Base-by-base conservation (phyloP, 2,113 vertebrate species). In the Myotis lucifugus region DNA sequence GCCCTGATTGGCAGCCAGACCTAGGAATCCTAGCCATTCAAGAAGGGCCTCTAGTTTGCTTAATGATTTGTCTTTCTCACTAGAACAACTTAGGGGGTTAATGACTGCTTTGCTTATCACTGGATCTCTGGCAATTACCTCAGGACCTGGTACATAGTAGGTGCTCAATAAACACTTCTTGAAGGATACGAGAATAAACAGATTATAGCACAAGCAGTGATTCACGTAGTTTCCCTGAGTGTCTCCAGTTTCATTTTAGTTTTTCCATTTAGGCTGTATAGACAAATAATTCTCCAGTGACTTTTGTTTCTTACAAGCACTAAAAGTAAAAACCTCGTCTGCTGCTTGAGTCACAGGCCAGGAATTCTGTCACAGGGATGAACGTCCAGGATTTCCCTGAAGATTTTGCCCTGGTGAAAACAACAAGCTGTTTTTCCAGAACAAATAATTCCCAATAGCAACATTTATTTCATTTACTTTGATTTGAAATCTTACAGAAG, bases 401-500 rank as follows among this genome's bases (percentile, higher is more conserved):
- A 93, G 84, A 83, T 19, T 94, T 72, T 83, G 77, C 11, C 10
- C 23, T 82, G 52, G 64, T 59, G 27, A 85, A 95, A 94, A 52
- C 4, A 92, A 73, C 18, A 87, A 77, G 1, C 0, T 34, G 5
- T 88, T 94, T 92, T 0, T 50, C 29, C 77, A 40, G 27, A 85
- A 17, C 66, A 95, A 92, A 94, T 83, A 85, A 95, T 86, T 59
- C 29, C 54, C 93, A 93, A 90, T 8, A 89, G 52, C 66, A 61
- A 34, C 19, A 70, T 88, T 84, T 73, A 91, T 91, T 84, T 17
- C 18, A 67, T 88, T 89, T 88, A 32, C 77, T 82, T 85, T 6
- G 64, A 10, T 52, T 40, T 89, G 73, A 92, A 72, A 25, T 25
- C 88, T 81, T 72, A 91, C 29, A 1, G 37, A 96, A 29, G 66